Evolutionary conservation across 2,113 vertebrate genomes (phyloP).

Genomic region (Gymnobelideus leadbeateri): DNA sequence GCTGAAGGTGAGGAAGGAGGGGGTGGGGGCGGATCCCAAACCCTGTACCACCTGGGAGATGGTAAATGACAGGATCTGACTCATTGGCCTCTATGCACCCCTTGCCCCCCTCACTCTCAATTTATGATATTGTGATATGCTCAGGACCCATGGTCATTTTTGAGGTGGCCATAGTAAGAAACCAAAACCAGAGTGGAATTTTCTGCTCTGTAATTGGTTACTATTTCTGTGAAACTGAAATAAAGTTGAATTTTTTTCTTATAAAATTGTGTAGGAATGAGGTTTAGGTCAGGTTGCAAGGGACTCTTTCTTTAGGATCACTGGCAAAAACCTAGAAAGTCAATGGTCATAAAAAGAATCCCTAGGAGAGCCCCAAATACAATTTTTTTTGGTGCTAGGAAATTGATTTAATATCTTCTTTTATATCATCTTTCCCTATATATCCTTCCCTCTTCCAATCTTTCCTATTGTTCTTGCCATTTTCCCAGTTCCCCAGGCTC

Average conservation of each 20-base stretch:
- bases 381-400: too few species aligned
- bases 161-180: not conserved
- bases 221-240: not conserved
- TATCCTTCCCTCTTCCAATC: too few species aligned
- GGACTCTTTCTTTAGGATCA: not conserved
- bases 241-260: not conserved
- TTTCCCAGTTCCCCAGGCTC: too few species aligned
- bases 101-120: not conserved
- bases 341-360: not conserved
- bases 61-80: not conserved
- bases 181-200: constrained; percentile 32
- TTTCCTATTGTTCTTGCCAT: too few species aligned
- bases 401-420: too few species aligned
- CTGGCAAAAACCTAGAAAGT: fast-evolving
- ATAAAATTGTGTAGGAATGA: not conserved
- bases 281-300: not conserved
- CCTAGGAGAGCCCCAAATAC: not conserved
- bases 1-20: not conserved
- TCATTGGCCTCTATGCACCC: not conserved
- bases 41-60: not conserved
- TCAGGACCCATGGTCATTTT: constrained; percentile 48
- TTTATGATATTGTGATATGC: not conserved
- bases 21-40: not conserved
- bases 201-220: not conserved
- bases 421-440: too few species aligned